Evolutionary conservation across 2,888 invertebrate genomes (phyloP), one percentile per base, ranked within the genome.

Genomic region (Drosophila basisetae): DNA sequence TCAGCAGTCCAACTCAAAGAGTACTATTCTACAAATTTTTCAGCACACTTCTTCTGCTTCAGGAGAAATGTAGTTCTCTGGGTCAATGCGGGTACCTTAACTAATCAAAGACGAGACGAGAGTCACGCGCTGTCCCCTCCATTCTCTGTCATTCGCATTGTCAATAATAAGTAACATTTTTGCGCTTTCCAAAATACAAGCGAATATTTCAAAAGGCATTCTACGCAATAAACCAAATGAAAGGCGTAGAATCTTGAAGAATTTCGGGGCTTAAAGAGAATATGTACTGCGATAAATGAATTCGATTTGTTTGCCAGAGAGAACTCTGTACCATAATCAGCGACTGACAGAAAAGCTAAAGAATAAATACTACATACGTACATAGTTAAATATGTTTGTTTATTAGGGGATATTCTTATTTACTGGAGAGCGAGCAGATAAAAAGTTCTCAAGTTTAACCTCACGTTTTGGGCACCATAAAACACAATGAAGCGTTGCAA

Each of bases 61-160:
- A 56, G 58, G 66, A 22, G 77, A 68, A 89, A 89, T 86, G 84
- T 89, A 89, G 85, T 89, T 85, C 89, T 85, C 65, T 85, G 89
- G 85, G 85, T 85, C 85, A 85, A 89, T 87, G 82, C 85, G 85
- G 84, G 68, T 61, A 89, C 89, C 85, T 82, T 80, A 87, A 85
- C 85, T 84, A 85, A 85, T 85, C 82, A 80, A 62, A 89, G 73
- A 63, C 56, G 62, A 63, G 53, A 35, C 69, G 60, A 77, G 74
- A 65, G 62, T 66, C 77, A 63, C 77, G 63, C 68, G 58, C 73
- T 58, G 49, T 30, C 60, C 50, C 37, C 22, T 35, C 10, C 60
- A 16, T 16, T 25, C 25, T 68, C 52, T 35, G 50, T 52, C 80
- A 54, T 54, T 73, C 58, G 64, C 67, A 68, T 82, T 82, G 82